Percentiles rank a stretch among this genome's conserved stretches.
phyloP scores from a whole-genome alignment of 2,888 invertebrate species.

The Andrena trimmerana region DNA sequence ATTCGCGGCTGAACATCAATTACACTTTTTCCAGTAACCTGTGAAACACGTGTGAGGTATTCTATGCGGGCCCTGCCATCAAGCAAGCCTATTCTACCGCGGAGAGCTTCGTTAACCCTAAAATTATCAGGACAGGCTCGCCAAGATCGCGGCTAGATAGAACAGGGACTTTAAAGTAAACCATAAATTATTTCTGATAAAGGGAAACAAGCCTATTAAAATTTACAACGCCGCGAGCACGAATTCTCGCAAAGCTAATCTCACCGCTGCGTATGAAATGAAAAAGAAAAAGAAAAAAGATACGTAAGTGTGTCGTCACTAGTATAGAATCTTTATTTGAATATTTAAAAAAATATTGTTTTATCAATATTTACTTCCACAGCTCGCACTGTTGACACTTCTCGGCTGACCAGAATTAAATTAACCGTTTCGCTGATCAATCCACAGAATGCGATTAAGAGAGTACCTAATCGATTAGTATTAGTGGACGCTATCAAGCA shows the following conservation, averaged over 20 bases:
- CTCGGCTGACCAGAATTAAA: not conserved
- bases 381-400: too few species aligned
- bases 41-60: slow-evolving; percentile 21
- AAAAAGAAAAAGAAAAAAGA: too few species aligned
- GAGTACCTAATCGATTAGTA: not conserved
- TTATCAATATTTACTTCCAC: not conserved
- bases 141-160: not conserved
- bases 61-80: slow-evolving; percentile 19
- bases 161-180: not conserved
- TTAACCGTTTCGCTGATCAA: not conserved
- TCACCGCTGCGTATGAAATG: not conserved
- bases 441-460: not conserved
- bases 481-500: slow-evolving; percentile 4
- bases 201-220: not conserved
- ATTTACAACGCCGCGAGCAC: not conserved
- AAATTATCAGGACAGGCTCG: slow-evolving; percentile 24
- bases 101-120: slow-evolving; percentile 36
- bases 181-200: slow-evolving; percentile 7
- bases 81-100: not conserved
- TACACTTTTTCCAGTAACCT: slow-evolving; percentile 23
- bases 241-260: not conserved
- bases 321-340: too few species aligned
- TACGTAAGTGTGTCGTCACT: too few species aligned
- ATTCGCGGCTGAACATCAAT: slow-evolving; percentile 47
- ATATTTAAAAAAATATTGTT: not conserved